Conservation (phyloP, 2,797 vertebrate genomes). For the Meriones psammophilus region DNA sequence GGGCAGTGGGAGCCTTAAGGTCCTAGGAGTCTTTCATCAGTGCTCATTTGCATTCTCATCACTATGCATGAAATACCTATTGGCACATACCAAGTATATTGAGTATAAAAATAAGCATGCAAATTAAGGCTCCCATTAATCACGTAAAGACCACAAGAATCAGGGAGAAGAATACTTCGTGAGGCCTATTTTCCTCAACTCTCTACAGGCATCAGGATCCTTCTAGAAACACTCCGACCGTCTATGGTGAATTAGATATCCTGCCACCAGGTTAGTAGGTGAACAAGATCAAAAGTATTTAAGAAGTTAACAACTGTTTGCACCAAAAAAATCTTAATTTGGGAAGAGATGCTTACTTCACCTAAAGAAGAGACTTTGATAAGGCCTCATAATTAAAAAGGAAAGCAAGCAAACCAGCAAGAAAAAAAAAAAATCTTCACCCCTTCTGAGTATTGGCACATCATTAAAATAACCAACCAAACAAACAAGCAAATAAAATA, state of each 20-base stretch:
- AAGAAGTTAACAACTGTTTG: constrained; percentile 72
- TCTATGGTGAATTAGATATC: constrained; percentile 77
- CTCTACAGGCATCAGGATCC: constrained; percentile 78
- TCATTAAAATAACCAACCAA: constrained; percentile 18
- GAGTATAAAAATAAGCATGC: constrained; percentile 92
- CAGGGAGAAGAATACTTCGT: constrained; percentile 78
- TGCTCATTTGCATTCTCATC: constrained; percentile 93
- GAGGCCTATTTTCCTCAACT: constrained; percentile 76
- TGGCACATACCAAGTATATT: constrained; percentile 93
- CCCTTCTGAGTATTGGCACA: not conserved
- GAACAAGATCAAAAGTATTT: constrained; percentile 78
- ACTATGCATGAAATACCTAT: constrained; percentile 95
- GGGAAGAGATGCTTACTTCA: constrained; percentile 74
- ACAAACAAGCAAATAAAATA: not conserved
- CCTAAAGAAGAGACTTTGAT: constrained; percentile 37
- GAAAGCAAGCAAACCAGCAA: not conserved
- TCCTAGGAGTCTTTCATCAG: constrained; percentile 89
- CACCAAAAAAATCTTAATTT: constrained; percentile 66
- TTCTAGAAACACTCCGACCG: constrained; percentile 77
- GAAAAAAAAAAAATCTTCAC: not conserved
- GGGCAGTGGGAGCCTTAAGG: constrained; percentile 89
- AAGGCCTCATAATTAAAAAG: constrained; percentile 47
- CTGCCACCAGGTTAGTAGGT: constrained; percentile 72
- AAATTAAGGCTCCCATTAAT: constrained; percentile 95
- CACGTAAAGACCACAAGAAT: constrained; percentile 87